A percentile compares a stretch with the other conserved stretches of the same genome.
Evolutionary conservation across 2,797 vertebrate genomes (phyloP).

Genomic region (Galago senegalensis): DNA sequence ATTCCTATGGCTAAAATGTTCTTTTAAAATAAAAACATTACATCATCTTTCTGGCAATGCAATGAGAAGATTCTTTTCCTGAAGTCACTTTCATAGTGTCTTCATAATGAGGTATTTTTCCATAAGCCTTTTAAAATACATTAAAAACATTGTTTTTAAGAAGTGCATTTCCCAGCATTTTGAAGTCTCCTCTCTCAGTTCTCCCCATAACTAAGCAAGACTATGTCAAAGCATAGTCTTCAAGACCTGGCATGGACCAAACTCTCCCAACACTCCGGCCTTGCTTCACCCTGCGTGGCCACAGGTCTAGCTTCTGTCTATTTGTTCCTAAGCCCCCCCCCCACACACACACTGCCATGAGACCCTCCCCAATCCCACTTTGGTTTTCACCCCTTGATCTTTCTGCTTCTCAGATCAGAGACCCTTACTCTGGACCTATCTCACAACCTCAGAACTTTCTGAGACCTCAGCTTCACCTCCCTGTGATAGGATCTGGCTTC

Average conservation of each 20-base stretch:
- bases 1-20: constrained; percentile 69
- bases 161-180: background rate
- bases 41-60: constrained; percentile 66
- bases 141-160: constrained; percentile 34
- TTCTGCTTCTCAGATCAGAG: background rate
- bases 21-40: constrained; percentile 75
- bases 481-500: background rate
- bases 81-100: constrained; percentile 42
- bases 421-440: background rate
- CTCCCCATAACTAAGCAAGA: background rate
- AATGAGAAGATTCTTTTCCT: constrained; percentile 58
- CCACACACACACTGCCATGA: background rate
- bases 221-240: background rate
- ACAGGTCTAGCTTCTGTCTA: background rate
- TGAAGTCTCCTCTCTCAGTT: background rate
- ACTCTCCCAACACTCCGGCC: background rate
- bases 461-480: background rate
- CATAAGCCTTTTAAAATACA: constrained; percentile 16
- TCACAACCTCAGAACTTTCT: background rate
- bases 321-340: background rate
- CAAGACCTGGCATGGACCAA: background rate
- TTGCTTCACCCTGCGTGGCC: background rate
- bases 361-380: background rate
- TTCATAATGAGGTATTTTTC: constrained; percentile 62
- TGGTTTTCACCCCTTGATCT: background rate